Evolutionary conservation across 2,888 invertebrate species (phyloP).

Genomic region (Ctenicera cuprea): DNA sequence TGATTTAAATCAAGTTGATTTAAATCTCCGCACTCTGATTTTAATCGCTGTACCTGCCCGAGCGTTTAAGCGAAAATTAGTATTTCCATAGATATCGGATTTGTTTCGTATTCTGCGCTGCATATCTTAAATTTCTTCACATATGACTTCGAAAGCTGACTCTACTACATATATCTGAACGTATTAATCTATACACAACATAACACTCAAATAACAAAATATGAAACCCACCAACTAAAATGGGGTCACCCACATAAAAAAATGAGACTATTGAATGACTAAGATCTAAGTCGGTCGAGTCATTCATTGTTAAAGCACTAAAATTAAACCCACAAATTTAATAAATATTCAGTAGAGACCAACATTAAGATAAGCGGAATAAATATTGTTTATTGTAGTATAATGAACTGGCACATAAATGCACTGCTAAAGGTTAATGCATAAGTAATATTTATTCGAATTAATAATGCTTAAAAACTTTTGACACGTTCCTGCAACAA

Average conservation of each 20-base stretch:
- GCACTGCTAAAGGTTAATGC: neutral
- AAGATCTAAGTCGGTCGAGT: neutral
- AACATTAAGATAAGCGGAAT: neutral
- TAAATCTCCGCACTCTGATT: too few relatives aligned
- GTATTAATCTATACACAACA: too few relatives aligned
- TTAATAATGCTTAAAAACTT: conserved; percentile 2
- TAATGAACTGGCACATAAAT: neutral
- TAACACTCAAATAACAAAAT: too few relatives aligned
- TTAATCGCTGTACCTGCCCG: too few relatives aligned
- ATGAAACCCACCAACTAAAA: too few relatives aligned
- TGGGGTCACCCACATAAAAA: neutral
- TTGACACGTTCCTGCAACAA: neutral
- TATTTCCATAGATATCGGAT: too few relatives aligned
- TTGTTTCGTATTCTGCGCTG: too few relatives aligned
- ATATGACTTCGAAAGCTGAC: too few relatives aligned
- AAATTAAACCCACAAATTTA: conserved; percentile 40
- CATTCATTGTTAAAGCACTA: conserved; percentile 8
- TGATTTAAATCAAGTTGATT: too few relatives aligned
- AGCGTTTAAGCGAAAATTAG: too few relatives aligned
- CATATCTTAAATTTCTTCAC: too few relatives aligned
- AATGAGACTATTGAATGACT: neutral
- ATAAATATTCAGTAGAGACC: conserved; percentile 33
- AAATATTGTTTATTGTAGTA: conserved; percentile 16
- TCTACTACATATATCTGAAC: too few relatives aligned
- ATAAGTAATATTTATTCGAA: neutral